Evolutionary conservation across 2,888 invertebrate species (phyloP), one percentile per base, ranked within the genome.

Genomic region (Oligia latruncula): DNA sequence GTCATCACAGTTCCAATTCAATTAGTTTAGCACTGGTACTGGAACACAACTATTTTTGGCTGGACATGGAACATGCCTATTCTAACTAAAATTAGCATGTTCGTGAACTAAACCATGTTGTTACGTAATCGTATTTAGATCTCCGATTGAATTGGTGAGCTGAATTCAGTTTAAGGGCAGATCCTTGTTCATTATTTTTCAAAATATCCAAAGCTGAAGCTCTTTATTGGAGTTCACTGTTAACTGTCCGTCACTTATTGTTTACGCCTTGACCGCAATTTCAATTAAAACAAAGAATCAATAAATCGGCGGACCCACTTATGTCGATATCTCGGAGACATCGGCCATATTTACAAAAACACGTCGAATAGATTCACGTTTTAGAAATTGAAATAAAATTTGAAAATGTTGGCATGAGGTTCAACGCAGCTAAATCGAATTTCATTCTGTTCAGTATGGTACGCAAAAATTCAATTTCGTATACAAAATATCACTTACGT

Each of bases 1-100:
- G 29, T 67, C 60, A 77, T 58, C 70, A n/a, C 40, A 52, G 76
- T 49, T 82, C 65, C 68, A 73, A 80, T 86, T 85, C 72, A 77
- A 85, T 86, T 86, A 83, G 77, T 77, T 77, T 70, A 89, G 52
- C 70, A 46, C 43, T 73, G 70, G 73, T 72, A 71, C 64, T 73
- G n/a, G 29, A 58, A 77, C 49, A 29, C 55, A 82, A 70, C 40
- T 74, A 77, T 74, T 77, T 60, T 64, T 67, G 23, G 58, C 58
- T 49, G 40, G 52, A 74, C 58, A 40, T 64, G n/a, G 62, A 62
- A 64, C 60, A 43, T 52, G 29, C 62, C 62, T 23, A 81, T 83
- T 83, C 9, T 15, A 20, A 83, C 49, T 64, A 23, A 70, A 81
- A 62, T 76, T 71, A 35, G 35, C 29, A 58, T 62, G 29, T 35